Evolutionary conservation across 2,797 vertebrate species (phyloP).

Genomic region (Streptopelia turtur): DNA sequence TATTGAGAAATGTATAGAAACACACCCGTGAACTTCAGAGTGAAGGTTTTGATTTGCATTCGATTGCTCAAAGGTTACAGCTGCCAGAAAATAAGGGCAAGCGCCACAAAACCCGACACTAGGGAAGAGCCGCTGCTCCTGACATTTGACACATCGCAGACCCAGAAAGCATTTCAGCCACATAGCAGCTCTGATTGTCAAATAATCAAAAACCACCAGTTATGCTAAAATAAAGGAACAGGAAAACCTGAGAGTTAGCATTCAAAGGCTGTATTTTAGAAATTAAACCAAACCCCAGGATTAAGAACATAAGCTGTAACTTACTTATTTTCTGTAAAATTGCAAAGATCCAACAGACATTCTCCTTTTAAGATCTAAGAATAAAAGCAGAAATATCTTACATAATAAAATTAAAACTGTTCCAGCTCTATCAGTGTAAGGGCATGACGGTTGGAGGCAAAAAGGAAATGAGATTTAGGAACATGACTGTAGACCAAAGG

Average conservation of each 20-base stretch:
- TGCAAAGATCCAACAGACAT: slow-evolving; percentile 87
- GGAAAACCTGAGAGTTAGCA: not conserved
- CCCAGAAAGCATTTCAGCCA: not conserved
- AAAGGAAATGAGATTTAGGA: not conserved
- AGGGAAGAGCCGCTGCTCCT: not conserved
- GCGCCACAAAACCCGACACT: not conserved
- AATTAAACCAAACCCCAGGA: not conserved
- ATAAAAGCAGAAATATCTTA: slow-evolving; percentile 4
- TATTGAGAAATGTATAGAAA: not conserved
- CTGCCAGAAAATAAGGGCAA: not conserved
- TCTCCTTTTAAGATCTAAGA: slow-evolving; percentile 92
- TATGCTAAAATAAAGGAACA: not conserved
- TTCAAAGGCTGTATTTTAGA: not conserved
- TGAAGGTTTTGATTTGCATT: not conserved
- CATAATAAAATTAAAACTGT: not conserved
- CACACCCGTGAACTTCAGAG: not conserved
- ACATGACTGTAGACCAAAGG: not conserved
- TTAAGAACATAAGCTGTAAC: not conserved
- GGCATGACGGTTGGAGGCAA: not conserved
- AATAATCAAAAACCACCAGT: not conserved
- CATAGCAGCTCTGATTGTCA: not conserved
- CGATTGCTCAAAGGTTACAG: not conserved
- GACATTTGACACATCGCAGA: not conserved
- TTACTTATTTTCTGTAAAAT: slow-evolving; percentile 95
- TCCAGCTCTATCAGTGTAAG: not conserved